Evolutionary conservation across 2,888 invertebrate species (phyloP), one percentile per base, ranked within the genome.

Genomic region (Drosophila paranaensis): DNA sequence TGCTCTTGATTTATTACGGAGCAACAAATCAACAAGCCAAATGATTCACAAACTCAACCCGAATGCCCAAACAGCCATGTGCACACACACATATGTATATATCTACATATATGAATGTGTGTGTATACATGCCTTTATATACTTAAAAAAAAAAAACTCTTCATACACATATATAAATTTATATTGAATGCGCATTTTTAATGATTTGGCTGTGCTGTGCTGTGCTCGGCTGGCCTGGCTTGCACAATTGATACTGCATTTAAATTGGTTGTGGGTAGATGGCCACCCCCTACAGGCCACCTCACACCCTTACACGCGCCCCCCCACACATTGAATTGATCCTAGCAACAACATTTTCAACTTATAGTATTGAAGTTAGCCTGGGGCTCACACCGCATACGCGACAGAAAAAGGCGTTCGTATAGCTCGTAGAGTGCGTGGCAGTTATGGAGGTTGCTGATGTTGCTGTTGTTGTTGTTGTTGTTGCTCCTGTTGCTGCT

Each of bases 1-100:
- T 73, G 81, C 55, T 63, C 79, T 65, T 80, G 83, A 80, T 80
- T 80, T 80, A 80, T 80, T 82, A 82, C 64, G 81, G 65, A 50
- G 70, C 82, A 80, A 80, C 80, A 80, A 82, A 82, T 82, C 79
- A 80, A 64, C 81, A 69, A 45, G 51, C 62, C 64, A 60, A 65
- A 48, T 60, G 65, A 68, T 50, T 42, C 69, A 42, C 51, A 39
- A 51, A 43, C 62, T 30, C 48, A 6, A 25, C 50, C 37, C 37
- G 60, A 30, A 39, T 16, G 60, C 46, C 51, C 37, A 39, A 45
- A 6, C 50, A 33, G 16, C 6, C 30, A 48, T n/a, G 6, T 13
- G 5, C 50, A 33, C 48, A 33, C 10, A 48, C n/a, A 57, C 16
- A 68, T 30, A 27, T 13, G 4, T 13, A 37, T 37, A 37, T 13